Evolutionary conservation across 2,888 invertebrate species (phyloP).

Genomic region (Tetanocera ferruginea): DNA sequence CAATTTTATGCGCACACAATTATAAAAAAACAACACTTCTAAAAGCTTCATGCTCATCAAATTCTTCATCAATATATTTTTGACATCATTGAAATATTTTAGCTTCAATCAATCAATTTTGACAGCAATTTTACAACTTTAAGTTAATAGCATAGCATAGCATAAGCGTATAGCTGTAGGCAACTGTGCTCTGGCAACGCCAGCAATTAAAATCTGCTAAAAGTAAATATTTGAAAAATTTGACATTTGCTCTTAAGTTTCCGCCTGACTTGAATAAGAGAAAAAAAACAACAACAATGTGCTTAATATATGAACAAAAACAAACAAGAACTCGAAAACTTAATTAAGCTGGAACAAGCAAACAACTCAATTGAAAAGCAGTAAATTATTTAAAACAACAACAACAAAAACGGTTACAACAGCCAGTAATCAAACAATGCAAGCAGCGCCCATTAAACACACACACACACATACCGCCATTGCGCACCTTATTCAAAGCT

Average conservation of each 20-base stretch:
- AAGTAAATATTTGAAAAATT: neutral
- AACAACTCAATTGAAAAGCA: constrained; percentile 27
- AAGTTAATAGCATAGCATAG: neutral
- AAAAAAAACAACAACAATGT: too few relatives aligned
- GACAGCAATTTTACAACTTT: neutral
- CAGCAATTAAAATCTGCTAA: too few relatives aligned
- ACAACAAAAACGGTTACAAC: too few relatives aligned
- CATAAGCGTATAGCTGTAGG: too few relatives aligned
- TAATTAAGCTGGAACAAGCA: neutral
- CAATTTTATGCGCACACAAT: too few relatives aligned
- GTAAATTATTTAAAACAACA: neutral
- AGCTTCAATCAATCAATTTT: neutral
- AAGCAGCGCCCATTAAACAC: too few relatives aligned
- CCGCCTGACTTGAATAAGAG: too few relatives aligned
- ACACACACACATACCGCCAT: too few relatives aligned
- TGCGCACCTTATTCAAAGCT: too few relatives aligned
- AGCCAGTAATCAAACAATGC: too few relatives aligned
- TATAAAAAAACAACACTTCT: too few relatives aligned
- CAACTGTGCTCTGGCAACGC: too few relatives aligned
- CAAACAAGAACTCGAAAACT: neutral
- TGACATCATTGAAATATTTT: neutral
- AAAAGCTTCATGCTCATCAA: neutral
- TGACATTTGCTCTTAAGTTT: neutral
- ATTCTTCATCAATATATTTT: neutral
- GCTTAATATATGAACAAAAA: neutral